Conservation (phyloP, 2,888 invertebrate species). For the Allacma fusca region DNA sequence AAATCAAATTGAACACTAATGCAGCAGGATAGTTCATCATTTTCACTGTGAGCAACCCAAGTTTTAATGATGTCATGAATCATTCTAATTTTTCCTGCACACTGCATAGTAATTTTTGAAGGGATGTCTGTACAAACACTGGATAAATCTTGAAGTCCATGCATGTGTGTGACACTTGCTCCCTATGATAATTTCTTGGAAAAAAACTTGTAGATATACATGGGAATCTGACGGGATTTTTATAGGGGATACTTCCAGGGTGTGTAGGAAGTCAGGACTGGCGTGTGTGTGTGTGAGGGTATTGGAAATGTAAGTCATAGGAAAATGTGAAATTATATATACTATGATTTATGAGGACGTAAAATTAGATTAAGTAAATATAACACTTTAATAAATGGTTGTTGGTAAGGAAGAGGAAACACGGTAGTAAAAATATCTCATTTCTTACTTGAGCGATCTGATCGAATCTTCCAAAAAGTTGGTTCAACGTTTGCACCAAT, state of each 20-base stretch:
- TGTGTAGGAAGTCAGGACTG: no score
- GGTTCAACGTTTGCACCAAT: conserved; percentile 93
- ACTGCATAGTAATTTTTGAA: not conserved
- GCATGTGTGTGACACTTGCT: no score
- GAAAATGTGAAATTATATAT: no score
- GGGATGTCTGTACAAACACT: no score
- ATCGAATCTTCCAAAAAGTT: conserved; percentile 95
- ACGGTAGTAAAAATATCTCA: not conserved
- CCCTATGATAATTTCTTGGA: no score
- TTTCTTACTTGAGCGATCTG: conserved; percentile 91
- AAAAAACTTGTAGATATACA: no score
- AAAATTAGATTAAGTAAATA: not conserved
- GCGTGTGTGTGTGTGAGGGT: no score
- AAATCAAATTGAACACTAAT: conserved; percentile 5
- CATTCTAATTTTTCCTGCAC: not conserved
- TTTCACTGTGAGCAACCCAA: not conserved
- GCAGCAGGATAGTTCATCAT: not conserved
- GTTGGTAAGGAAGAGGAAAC: conserved; percentile 9
- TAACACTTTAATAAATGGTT: not conserved
- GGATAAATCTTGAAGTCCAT: no score
- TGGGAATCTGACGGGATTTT: no score
- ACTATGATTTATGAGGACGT: no score
- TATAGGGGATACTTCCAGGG: no score
- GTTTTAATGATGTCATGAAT: conserved; percentile 1
- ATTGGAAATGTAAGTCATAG: no score